Base-by-base conservation (phyloP, 1,140 invertebrate genomes). In the Gonioctena quinquepunctata region DNA sequence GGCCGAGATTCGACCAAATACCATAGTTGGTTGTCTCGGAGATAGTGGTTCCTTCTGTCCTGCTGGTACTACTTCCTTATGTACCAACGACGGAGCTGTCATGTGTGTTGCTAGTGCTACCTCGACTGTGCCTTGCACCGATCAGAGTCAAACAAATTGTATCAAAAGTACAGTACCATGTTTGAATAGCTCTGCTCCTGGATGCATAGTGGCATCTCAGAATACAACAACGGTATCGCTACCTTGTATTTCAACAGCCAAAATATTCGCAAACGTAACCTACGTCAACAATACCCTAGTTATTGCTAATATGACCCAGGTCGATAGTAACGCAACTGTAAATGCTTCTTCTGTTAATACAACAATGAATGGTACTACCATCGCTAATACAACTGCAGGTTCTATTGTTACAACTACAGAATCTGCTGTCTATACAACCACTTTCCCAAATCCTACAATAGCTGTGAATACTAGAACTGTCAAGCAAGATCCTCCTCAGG, bases 71-170 rank as follows among this genome's bases (percentile, higher is more conserved):
- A 68, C 69, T 8, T 71, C 76, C 0, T 59, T 78, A n/a, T 78
- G 76, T 65, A 76, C 75, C 11, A 69, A 19, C 23, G 71, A 76
- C 28, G 74, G 75, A 11, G 72, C 75, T 8, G 75, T 78, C 6
- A 73, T 78, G 69, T 78, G 76, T 64, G 76, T 78, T 1, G 75
- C 75, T 11, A 71, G 70, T 22, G 70, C 69, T 5, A 54, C 64
- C 3, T 68, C 66, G n/a, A 78, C 76, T 13, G 68, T 74, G 16
- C 76, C 72, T 8, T 78, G 76, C 57, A 63, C 27, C 6, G 56
- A 71, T 21, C 25, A 64, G 13, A 69, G 49, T 49, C 50, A 73
- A 23, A 56, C 61, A 21, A 75, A 77, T 27, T 77, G 76, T 50
- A 65, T 72, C 0, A 62, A 66, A 60, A 75, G 57, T 13, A 66